Conservation (phyloP, 2,113 vertebrate species). For the Mirza zaza region DNA sequence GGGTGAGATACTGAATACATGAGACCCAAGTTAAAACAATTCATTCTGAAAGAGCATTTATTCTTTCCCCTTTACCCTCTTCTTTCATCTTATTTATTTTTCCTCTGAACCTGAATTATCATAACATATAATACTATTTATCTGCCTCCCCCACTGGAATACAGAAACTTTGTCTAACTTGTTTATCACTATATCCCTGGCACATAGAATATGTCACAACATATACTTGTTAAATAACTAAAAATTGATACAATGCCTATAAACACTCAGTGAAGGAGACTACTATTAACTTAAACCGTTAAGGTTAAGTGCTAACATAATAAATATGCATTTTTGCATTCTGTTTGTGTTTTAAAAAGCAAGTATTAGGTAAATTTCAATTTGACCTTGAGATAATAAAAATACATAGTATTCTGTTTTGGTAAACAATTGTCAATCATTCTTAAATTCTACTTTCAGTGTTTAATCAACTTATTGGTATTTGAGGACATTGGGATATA, state of each 20-base stretch:
- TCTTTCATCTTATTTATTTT: neutral
- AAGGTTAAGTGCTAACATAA: neutral
- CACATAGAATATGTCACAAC: neutral
- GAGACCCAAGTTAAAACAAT: neutral
- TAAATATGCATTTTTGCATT: neutral
- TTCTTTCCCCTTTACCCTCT: neutral
- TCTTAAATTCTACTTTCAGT: neutral
- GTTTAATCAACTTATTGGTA: neutral
- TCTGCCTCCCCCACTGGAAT: neutral
- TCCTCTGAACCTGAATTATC: neutral
- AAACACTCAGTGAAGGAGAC: neutral
- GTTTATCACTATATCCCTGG: neutral
- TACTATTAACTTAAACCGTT: neutral
- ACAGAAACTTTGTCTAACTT: neutral
- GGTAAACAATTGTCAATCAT: neutral
- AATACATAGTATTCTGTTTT: neutral
- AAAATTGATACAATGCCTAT: neutral
- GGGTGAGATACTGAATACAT: neutral
- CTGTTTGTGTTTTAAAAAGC: neutral
- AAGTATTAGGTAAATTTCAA: neutral
- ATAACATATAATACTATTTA: neutral
- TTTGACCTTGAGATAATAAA: neutral
- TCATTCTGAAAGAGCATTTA: neutral
- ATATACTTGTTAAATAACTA: neutral
- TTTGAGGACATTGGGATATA: conserved; percentile 8